These are phyloP conservation scores for Sinocyclocheilus rhinocerous DNA, from an alignment of 2,113 vertebrate genomes.

Conservation along the genomic window DNA sequence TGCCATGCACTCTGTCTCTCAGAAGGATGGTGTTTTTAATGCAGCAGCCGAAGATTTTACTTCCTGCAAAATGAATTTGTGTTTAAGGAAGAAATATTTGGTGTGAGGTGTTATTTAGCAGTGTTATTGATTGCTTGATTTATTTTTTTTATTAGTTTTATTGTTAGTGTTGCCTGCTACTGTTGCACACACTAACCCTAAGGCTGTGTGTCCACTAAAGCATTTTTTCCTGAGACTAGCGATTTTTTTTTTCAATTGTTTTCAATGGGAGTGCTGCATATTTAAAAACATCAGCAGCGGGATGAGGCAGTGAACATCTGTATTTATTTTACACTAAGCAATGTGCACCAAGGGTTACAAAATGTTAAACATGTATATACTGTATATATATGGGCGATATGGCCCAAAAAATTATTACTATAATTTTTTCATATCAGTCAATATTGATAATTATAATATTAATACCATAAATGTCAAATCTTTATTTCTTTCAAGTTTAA, in stretches of 20 bases:
- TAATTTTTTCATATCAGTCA: too few relatives aligned
- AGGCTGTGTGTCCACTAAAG: background rate
- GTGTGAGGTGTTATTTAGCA: background rate
- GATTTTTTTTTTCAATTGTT: background rate
- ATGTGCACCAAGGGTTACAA: too few relatives aligned
- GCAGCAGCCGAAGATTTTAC: background rate
- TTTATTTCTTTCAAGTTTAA: too few relatives aligned
- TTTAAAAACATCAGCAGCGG: too few relatives aligned
- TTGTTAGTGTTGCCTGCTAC: background rate
- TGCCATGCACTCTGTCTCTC: conserved; percentile 55
- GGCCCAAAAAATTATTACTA: too few relatives aligned
- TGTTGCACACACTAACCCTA: background rate
- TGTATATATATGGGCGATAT: too few relatives aligned
- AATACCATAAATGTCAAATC: too few relatives aligned
- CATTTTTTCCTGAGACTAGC: background rate
- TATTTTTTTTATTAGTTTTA: background rate
- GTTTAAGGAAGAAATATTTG: background rate
- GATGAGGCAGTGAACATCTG: too few relatives aligned
- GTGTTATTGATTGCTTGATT: background rate
- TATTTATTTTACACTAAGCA: too few relatives aligned
- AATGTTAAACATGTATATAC: too few relatives aligned
- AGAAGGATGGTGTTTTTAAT: background rate
- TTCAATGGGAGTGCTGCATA: background rate
- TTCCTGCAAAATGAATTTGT: background rate
- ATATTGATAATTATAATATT: too few relatives aligned